Conservation (phyloP, 1,140 invertebrate species). For the Aculops lycopersici region DNA sequence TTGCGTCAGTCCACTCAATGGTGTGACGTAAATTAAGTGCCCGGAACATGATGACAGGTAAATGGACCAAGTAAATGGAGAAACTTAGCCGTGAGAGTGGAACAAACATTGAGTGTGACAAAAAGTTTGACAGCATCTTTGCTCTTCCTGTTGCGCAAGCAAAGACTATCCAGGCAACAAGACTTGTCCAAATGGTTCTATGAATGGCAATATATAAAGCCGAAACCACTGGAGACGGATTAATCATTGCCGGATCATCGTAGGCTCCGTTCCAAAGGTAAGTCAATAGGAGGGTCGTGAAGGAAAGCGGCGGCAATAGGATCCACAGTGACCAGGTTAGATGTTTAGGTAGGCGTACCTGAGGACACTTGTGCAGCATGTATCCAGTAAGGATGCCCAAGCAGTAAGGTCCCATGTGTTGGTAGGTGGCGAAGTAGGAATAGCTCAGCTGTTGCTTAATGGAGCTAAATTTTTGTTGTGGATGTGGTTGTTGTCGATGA, state of each 20-base stretch:
- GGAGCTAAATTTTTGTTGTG: constrained; percentile 3
- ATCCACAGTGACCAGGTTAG: constrained; percentile 2
- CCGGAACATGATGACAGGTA: constrained; percentile 34
- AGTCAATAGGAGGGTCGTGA: constrained; percentile 7
- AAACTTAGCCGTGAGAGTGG: constrained; percentile 61
- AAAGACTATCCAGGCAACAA: constrained; percentile 19
- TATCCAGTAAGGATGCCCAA: constrained; percentile 8
- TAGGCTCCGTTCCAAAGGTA: constrained; percentile 10
- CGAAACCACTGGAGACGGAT: constrained; percentile 10
- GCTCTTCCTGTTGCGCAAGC: constrained; percentile 15
- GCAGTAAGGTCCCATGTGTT: constrained; percentile 10
- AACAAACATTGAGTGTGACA: constrained; percentile 41
- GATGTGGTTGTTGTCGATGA: too few relatives aligned
- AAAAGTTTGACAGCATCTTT: constrained; percentile 27
- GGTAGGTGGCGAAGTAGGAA: constrained; percentile 9
- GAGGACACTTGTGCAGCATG: constrained; percentile 3
- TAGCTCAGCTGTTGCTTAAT: background rate
- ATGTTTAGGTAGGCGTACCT: background rate
- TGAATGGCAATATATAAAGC: constrained; percentile 20
- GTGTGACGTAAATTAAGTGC: constrained; percentile 13
- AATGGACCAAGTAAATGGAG: constrained; percentile 59
- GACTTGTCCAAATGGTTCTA: constrained; percentile 15
- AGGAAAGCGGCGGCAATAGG: background rate
- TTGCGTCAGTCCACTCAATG: constrained; percentile 8
- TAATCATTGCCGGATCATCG: constrained; percentile 8